Conservation (phyloP, 1,140 invertebrate genomes). For the Euura lappo region DNA sequence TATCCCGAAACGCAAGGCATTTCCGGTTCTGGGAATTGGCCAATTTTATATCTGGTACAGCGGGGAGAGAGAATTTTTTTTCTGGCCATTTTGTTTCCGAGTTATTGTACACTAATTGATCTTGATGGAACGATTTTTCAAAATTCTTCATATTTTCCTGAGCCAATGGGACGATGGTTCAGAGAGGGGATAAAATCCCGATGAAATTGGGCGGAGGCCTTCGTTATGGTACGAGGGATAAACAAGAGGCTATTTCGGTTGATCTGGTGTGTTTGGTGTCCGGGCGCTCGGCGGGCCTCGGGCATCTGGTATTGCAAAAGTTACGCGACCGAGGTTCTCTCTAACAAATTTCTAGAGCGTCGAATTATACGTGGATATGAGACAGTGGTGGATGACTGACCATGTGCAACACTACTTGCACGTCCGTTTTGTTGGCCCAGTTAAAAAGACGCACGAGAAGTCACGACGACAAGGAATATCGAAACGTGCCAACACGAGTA, state of each 20-base stretch:
- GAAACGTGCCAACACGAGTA: neutral
- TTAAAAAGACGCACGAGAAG: neutral
- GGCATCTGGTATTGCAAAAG: slow-evolving; percentile 1
- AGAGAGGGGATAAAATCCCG: too few species aligned
- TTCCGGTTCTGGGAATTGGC: neutral
- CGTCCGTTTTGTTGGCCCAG: neutral
- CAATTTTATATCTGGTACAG: slow-evolving; percentile 5
- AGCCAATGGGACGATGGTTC: too few species aligned
- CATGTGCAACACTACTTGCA: neutral
- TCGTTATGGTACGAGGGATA: neutral
- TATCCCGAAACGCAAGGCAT: neutral
- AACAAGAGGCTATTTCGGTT: slow-evolving; percentile 4
- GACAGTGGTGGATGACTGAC: neutral
- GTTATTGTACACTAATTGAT: too few species aligned
- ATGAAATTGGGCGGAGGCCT: neutral
- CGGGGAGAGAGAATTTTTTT: neutral
- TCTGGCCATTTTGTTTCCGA: too few species aligned
- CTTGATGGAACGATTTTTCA: too few species aligned
- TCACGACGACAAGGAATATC: neutral
- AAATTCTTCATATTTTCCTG: too few species aligned
- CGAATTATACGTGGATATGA: neutral
- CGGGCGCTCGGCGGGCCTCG: neutral
- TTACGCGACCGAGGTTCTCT: neutral
- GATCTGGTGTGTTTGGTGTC: neutral
- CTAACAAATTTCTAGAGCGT: neutral